Evolutionary conservation across 1,140 invertebrate species (phyloP), one percentile per base, ranked within the genome.

Genomic region (Sitodiplosis mosellana): DNA sequence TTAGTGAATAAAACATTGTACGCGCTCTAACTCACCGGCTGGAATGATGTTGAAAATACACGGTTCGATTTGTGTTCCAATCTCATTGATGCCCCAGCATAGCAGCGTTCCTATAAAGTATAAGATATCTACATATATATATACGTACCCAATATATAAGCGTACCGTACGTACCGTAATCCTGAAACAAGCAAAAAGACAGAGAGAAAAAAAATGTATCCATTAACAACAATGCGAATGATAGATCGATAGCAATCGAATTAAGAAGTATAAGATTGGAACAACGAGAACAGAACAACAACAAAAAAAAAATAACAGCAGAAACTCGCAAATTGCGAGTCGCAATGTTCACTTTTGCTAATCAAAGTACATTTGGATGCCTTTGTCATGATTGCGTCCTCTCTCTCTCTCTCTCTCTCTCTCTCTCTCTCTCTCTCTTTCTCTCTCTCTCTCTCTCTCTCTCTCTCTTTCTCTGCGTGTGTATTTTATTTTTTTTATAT

Each of bases 101-200:
- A 80, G 72, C 7, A 87, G 68, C 46, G 2, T n/a, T n/a, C n/a
- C n/a, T n/a, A n/a, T 80, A 20, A 83, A n/a, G n/a, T n/a, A n/a
- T n/a, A n/a, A n/a, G n/a, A n/a, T n/a, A n/a, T n/a, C n/a, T n/a
- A n/a, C n/a, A n/a, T n/a, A n/a, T n/a, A n/a, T n/a, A n/a, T n/a
- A n/a, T n/a, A n/a, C n/a, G n/a, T n/a, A n/a, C n/a, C n/a, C n/a
- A n/a, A n/a, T n/a, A n/a, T n/a, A n/a, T n/a, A n/a, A n/a, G n/a
- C n/a, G n/a, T n/a, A n/a, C n/a, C n/a, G n/a, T n/a, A n/a, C n/a
- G 77, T 80, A 20, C 83, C 84, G 63, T 86, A 87, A 65, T 87
- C 83, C 56, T 72, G 62, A n/a, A 66, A 70, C 40, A 36, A 21
- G 15, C 33, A 47, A 45, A 33, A 50, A 49, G 2, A 2, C 34